Evolutionary conservation across 1,140 invertebrate genomes (phyloP), one percentile per base, ranked within the genome.

Genomic region (Chrysomallon squamiferum): DNA sequence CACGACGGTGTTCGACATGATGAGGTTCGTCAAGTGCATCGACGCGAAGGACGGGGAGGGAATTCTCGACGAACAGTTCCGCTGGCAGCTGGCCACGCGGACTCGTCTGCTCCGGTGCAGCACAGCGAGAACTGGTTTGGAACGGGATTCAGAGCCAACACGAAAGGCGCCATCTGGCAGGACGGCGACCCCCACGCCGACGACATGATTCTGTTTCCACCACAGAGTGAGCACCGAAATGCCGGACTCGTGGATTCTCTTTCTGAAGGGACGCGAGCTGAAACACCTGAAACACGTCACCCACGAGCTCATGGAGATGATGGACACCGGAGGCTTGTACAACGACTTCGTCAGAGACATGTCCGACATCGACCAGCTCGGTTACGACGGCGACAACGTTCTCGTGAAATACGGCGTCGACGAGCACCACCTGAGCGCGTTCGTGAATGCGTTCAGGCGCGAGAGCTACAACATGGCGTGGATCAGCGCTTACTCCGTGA

Each of bases 1-100:
- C 56, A 77, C 81, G 18, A 83, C 76, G 29, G 68, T 76, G 9
- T 80, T 75, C 59, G 81, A 83, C 59, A 60, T 81, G 33, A 74
- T 77, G 65, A 66, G 81, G 2, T 76, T 83, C 38, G 57, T 71
- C 1, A 68, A 66, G 47, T 81, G 74, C 47, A 49, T 76, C 7
- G 72, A 79, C 49, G 3, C 20, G 3, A 32, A 56, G 7, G 15
- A 56, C 49, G 29, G 49, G 20, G 63, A 67, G 1, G 69, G 72
- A 35, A 45, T 82, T 18, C 68, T 82, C 0, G 73, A 66, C 35
- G 72, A 71, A 18, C 61, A 68, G 6, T 72, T 68, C 1, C 29
- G 73, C 30, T 67, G 74, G 18, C 27, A 54, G 20, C 65, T 80
- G 43, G 30, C 70, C n/a, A 32, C 57, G 15, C 62, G 66, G 70